A percentile compares a stretch with the other conserved stretches of the same genome.
phyloP scores from a whole-genome alignment of 1,140 invertebrate genomes.

The Psix sp. region DNA sequence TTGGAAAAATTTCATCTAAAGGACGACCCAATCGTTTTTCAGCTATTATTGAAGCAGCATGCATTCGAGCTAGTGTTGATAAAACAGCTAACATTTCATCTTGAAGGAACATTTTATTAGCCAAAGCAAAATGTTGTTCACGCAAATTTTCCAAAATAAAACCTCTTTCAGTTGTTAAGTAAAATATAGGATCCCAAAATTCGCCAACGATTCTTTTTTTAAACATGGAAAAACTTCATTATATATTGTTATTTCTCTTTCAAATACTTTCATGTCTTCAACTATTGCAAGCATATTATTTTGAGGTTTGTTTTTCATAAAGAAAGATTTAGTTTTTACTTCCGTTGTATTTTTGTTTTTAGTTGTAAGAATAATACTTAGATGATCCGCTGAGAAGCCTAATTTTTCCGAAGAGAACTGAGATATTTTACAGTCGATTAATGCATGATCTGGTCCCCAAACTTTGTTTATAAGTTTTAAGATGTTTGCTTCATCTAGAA shows the following conservation, averaged over 20 bases:
- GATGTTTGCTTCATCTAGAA: background rate
- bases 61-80: slow-evolving; percentile 76
- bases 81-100: slow-evolving; percentile 74
- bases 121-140: background rate
- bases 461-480: background rate
- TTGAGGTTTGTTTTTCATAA: background rate
- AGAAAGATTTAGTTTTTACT: background rate
- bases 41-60: slow-evolving; percentile 77
- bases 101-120: slow-evolving; percentile 36
- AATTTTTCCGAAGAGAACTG: background rate
- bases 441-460: background rate
- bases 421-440: background rate
- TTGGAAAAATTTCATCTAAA: slow-evolving; percentile 21
- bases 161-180: background rate
- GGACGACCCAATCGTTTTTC: slow-evolving; percentile 69
- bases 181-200: background rate
- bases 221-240: background rate
- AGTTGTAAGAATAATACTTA: background rate
- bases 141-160: background rate
- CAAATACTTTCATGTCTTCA: background rate
- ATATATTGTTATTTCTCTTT: background rate
- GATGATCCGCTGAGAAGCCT: background rate
- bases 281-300: background rate
- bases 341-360: background rate
- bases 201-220: background rate